phyloP scores from a whole-genome alignment of 1,140 invertebrate genomes.

The Lethrus apterus region DNA sequence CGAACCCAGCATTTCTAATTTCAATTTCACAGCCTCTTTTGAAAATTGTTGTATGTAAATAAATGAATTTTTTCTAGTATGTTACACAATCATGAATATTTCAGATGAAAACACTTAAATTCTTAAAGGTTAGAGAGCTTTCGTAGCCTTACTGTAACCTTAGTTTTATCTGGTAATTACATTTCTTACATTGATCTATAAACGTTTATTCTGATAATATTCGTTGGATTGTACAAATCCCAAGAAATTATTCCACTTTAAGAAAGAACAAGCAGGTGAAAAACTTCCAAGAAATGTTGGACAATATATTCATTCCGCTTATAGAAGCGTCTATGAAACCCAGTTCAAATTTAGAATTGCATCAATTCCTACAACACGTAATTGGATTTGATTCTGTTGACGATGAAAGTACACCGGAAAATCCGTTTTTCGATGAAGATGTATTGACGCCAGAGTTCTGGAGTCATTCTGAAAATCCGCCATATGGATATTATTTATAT shows the following conservation, averaged over 20 bases:
- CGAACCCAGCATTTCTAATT: no score
- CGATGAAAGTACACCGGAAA: conserved; percentile 98
- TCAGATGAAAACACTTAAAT: no score
- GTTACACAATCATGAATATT: no score
- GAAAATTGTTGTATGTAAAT: no score
- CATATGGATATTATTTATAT: conserved; percentile 97
- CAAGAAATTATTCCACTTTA: conserved; percentile 96
- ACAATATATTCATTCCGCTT: conserved; percentile 93
- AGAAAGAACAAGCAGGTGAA: conserved; percentile 90
- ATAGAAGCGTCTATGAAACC: conserved; percentile 96
- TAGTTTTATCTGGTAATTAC: no score
- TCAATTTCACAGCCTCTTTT: no score
- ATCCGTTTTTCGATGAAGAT: conserved; percentile 86
- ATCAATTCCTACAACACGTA: conserved; percentile 87
- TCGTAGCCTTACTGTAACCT: no score
- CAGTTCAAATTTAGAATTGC: conserved; percentile 83
- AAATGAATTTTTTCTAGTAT: no score
- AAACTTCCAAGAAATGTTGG: conserved; percentile 92
- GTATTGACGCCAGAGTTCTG: conserved; percentile 76
- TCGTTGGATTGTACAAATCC: conserved; percentile 95
- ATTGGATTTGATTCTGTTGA: conserved; percentile 98
- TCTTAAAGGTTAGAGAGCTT: no score
- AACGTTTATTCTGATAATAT: conserved; percentile 92
- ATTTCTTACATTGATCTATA: no score
- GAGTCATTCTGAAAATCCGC: conserved; percentile 90